Conservation (phyloP, 64 coral and sea anemone genomes). For the Astreopora myriophthalma region DNA sequence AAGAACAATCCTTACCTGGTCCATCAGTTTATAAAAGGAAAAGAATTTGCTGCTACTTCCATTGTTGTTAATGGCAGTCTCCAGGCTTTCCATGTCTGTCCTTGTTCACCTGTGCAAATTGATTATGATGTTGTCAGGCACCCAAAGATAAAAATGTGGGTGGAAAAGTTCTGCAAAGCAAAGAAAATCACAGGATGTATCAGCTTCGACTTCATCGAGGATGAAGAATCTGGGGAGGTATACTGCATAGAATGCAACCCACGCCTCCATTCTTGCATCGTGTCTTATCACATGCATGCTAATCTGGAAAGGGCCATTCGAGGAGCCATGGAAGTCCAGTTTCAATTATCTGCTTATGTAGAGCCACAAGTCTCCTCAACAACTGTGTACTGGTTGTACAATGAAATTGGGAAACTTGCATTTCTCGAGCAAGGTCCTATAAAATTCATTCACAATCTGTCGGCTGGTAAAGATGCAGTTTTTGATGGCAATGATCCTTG, state of each 20-base stretch:
- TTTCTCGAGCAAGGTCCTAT: conserved; percentile 15
- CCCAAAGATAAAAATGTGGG: conserved; percentile 28
- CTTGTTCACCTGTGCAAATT: conserved; percentile 43
- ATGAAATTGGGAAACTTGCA: conserved; percentile 44
- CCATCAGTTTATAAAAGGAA: conserved; percentile 56
- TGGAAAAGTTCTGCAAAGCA: conserved; percentile 30
- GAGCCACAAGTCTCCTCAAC: conserved; percentile 20
- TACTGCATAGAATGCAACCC: conserved; percentile 80
- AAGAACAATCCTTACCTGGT: conserved; percentile 15
- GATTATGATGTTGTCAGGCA: conserved; percentile 33
- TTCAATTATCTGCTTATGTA: neutral
- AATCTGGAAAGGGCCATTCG: conserved; percentile 43
- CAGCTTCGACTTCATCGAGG: conserved; percentile 62
- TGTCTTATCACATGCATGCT: conserved; percentile 24
- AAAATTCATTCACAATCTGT: neutral
- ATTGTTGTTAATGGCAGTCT: conserved; percentile 29
- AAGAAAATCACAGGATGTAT: conserved; percentile 56
- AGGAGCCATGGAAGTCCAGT: conserved; percentile 21
- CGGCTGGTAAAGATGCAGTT: conserved; percentile 52
- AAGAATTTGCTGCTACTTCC: conserved; percentile 42
- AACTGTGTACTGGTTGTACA: conserved; percentile 66
- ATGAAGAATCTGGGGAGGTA: conserved; percentile 14
- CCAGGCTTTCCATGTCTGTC: conserved; percentile 13
- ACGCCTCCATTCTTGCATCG: conserved; percentile 35
- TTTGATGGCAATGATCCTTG: conserved; percentile 49